A percentile compares a stretch with the other conserved stretches of the same genome.
Conservation (phyloP, 2,797 vertebrate species). For the Artibeus lituratus region DNA sequence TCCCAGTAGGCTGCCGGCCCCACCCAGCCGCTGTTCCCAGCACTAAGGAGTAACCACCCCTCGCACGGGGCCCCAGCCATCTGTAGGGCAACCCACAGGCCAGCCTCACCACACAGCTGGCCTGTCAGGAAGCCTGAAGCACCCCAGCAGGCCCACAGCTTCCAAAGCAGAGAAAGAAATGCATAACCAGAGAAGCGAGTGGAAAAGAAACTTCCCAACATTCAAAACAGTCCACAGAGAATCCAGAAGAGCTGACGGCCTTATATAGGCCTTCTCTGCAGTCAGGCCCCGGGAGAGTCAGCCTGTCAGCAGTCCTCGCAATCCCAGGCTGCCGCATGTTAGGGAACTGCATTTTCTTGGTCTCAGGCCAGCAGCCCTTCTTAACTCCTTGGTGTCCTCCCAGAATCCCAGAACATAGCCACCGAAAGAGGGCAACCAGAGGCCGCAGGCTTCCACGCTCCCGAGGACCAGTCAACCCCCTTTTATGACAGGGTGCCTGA, state of each 20-base stretch:
- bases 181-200: not conserved
- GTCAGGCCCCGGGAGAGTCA: not conserved
- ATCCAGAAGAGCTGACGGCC: not conserved
- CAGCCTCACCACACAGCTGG: not conserved
- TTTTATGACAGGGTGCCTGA: not conserved
- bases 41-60: not conserved
- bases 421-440: not conserved
- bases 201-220: not conserved
- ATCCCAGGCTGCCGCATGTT: not conserved
- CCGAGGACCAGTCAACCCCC: not conserved
- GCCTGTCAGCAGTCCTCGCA: not conserved
- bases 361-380: constrained; percentile 16
- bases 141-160: not conserved
- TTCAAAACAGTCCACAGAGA: not conserved
- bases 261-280: constrained; percentile 39
- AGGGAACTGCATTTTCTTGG: constrained; percentile 24
- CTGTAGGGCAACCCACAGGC: not conserved
- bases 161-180: not conserved
- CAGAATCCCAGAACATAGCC: not conserved
- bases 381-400: constrained; percentile 3
- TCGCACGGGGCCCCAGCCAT: not conserved
- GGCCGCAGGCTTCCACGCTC: accelerated
- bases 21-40: not conserved
- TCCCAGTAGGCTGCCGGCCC: not conserved
- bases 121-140: not conserved